Percentiles rank a stretch among this genome's conserved stretches.
phyloP scores from a whole-genome alignment of 2,113 vertebrate species.

The Oophaga pumilio region DNA sequence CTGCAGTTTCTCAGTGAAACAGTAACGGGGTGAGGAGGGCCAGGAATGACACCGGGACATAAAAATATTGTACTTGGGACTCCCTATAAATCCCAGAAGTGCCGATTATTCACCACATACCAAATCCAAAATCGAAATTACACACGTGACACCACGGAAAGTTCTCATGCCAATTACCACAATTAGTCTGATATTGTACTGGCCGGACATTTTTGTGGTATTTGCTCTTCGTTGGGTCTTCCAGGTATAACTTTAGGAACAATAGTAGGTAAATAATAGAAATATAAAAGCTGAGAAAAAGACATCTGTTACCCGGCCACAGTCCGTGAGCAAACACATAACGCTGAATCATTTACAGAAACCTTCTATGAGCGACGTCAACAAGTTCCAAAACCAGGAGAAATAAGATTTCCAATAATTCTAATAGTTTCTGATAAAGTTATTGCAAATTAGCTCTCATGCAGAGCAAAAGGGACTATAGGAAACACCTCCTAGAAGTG shows the following conservation, averaged over 20 bases:
- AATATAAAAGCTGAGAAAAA: neutral
- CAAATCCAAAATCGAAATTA: neutral
- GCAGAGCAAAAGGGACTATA: too few relatives aligned
- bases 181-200: too few relatives aligned
- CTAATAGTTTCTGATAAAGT: too few relatives aligned
- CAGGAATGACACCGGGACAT: too few relatives aligned
- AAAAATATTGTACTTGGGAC: too few relatives aligned
- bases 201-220: conserved; percentile 35
- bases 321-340: conserved; percentile 1
- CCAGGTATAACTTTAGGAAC: neutral
- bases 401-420: neutral
- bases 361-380: neutral
- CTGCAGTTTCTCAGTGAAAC: too few relatives aligned
- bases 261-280: conserved; percentile 29
- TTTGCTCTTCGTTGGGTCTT: conserved; percentile 15
- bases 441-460: too few relatives aligned
- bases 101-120: neutral
- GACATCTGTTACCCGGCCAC: conserved; percentile 13
- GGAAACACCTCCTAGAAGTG: too few relatives aligned
- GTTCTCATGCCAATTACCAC: neutral
- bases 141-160: neutral
- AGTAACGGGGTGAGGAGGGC: too few relatives aligned
- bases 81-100: too few relatives aligned
- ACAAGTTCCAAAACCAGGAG: neutral
- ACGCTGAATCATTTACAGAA: neutral